Evolutionary conservation across 2,113 vertebrate genomes (phyloP), one percentile per base, ranked within the genome.

Genomic region (Petrocephalus microphthalmus): DNA sequence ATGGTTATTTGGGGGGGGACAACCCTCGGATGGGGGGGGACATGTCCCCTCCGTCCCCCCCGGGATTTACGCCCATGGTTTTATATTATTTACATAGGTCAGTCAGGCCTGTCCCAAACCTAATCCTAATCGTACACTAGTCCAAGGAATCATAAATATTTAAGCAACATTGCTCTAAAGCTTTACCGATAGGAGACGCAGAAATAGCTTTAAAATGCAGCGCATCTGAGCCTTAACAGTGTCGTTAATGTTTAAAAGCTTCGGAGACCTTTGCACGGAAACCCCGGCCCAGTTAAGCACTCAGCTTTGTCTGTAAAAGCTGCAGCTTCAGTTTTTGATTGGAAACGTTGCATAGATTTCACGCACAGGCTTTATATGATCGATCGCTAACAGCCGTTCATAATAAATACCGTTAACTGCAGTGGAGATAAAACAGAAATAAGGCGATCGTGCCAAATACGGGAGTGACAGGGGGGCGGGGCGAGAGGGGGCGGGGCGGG

Each of bases 181-280:
- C 7, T 49, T 83, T 25, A 67, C 7, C 5, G 19, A 22, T 2
- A 83, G 20, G 42, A 49, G 54, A 54, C 17, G 17, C n/a, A 85
- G 22, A n/a, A 33, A 56, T 5, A 20, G 2, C 8, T 29, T 33
- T 33, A 54, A 54, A 20, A 85, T 33, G 52, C 20, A 25, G n/a
- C 49, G 13, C 29, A 25, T 33, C 7, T 78, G n/a, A 85, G 17
- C 5, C 84, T 56, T 53, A 85, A 54, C 37, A 13, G 11, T 81
- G 51, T 81, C 53, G 86, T 89, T 81, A 90, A 90, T 90, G 87
- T 88, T 91, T 91, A 87, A 85, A 85, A 52, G 52, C 5, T 33
- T 13, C n/a, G 85, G 78, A 42, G 56, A 90, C 86, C 88, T 89
- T 89, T 88, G 89, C 11, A 82, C 84, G 82, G 42, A 10, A 47